Conservation (phyloP, 2,888 invertebrate species). For the Drosophila rubida region DNA sequence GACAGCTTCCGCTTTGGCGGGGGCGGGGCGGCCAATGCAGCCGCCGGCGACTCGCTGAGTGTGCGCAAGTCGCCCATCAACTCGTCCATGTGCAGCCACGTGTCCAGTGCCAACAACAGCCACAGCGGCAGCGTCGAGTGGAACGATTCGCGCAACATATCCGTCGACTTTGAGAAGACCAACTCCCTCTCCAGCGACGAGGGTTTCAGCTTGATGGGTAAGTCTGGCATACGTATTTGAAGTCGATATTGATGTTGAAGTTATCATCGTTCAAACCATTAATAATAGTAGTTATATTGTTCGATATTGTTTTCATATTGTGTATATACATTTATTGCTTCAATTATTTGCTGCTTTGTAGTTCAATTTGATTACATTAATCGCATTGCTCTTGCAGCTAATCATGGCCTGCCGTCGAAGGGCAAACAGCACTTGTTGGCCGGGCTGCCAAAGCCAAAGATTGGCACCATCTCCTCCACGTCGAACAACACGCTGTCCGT, state of each 20-base stretch:
- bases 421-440: conserved; percentile 78
- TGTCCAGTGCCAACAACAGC: conserved; percentile 90
- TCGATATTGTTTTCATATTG: too few species aligned
- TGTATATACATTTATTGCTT: not conserved
- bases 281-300: too few species aligned
- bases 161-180: conserved; percentile 88
- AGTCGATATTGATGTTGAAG: too few species aligned
- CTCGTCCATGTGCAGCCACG: conserved; percentile 86
- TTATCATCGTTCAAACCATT: not conserved
- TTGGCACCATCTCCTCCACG: conserved; percentile 62
- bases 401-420: conserved; percentile 67
- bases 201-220: conserved; percentile 82
- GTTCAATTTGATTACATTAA: not conserved
- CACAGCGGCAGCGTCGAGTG: conserved; percentile 90
- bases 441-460: conserved; percentile 84
- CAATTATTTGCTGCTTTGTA: too few species aligned
- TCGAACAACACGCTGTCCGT: conserved; percentile 91
- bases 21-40: conserved; percentile 71
- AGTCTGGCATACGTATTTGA: too few species aligned
- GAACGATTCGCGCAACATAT: conserved; percentile 88
- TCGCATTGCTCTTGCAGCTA: conserved; percentile 39
- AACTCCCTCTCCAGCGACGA: conserved; percentile 89
- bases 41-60: conserved; percentile 81
- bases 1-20: conserved; percentile 82
- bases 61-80: conserved; percentile 84